Evolutionary conservation across 2,888 invertebrate species (phyloP), one percentile per base, ranked within the genome.

Genomic region (Pandemis cinnamomeana): DNA sequence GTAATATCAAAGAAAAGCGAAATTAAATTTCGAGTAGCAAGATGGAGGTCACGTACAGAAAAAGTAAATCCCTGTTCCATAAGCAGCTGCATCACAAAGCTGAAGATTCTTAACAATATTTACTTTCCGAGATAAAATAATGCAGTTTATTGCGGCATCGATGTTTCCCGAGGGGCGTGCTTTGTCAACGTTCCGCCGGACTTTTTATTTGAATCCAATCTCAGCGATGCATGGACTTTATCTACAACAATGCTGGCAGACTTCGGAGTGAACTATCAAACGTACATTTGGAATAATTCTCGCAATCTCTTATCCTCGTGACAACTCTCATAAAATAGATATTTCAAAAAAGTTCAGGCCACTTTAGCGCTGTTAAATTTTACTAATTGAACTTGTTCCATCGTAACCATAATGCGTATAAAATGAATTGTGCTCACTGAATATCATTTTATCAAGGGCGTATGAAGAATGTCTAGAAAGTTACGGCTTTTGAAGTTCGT

Each of bases 41-140:
- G 79, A 83, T 78, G 67, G 76, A 78, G 10, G 79, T 72, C 81
- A 74, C 71, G 74, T 69, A 71, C 66, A 66, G 78, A 77, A 79
- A 77, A 76, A 79, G 79, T 81, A 80, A 81, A 82, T 82, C 77
- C 79, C 75, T 79, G 79, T 80, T 83, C 80, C 79, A 82, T 81
- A 83, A 82, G 80, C 80, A 70, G 71, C 71, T 77, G 77, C 78
- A 78, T 72, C 76, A 70, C 72, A 71, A 80, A 78, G 75, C 77
- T 78, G 62, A 78, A 80, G 78, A 79, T 83, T 80, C 77, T 79
- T 77, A 77, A 76, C 70, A 71, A 71, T 76, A 80, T 83, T 84
- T 82, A 80, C 80, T 78, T 73, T 76, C 75, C 11, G 53, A 76
- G 79, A 81, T 83, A 81, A 83, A 83, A 82, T 83, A 84, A 84